Evolutionary conservation across 2,113 vertebrate genomes (phyloP).

Genomic region (Pseudonaja textilis): DNA sequence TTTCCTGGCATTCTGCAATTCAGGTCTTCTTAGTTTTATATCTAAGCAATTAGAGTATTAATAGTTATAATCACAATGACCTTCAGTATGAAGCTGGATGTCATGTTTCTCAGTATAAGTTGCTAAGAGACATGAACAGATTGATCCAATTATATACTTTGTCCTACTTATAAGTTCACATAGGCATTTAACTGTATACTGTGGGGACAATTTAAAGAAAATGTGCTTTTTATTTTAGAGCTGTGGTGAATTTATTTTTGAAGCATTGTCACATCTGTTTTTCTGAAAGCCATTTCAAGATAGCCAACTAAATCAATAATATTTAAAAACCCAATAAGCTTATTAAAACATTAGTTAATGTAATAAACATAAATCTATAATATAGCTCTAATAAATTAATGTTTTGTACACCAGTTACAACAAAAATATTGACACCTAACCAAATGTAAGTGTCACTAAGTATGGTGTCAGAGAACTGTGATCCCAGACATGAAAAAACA

Average conservation of each 20-base stretch:
- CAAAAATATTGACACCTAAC: not conserved
- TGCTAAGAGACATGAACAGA: not conserved
- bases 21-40: not conserved
- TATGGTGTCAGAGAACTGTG: not conserved
- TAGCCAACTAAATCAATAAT: not conserved
- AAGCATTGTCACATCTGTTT: not conserved
- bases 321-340: not conserved
- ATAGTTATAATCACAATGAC: not conserved
- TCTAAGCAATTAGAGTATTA: not conserved
- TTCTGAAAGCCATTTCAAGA: not conserved
- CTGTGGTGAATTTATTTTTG: not conserved
- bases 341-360: not conserved
- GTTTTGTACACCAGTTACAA: not conserved
- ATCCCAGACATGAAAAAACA: not conserved
- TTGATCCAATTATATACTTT: not conserved
- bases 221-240: not conserved
- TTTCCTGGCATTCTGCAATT: not conserved
- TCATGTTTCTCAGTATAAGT: not conserved
- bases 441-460: not conserved
- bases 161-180: not conserved
- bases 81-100: not conserved
- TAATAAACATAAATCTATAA: not conserved
- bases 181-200: not conserved
- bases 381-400: not conserved
- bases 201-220: not conserved